phyloP scores from a whole-genome alignment of 2,113 vertebrate species.

The Eudorcas thomsonii region DNA sequence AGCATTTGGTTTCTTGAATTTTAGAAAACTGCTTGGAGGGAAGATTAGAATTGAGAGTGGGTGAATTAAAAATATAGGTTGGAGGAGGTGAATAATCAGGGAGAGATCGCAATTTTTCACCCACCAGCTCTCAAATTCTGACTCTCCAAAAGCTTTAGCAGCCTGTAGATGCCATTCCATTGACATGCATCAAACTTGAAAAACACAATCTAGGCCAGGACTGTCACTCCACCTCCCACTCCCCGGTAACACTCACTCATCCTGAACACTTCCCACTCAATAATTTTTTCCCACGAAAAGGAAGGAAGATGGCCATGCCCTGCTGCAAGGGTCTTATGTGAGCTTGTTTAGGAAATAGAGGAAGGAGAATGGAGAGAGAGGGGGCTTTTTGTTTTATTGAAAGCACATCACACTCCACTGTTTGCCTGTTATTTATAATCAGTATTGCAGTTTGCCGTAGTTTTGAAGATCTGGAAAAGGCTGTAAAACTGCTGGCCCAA shows the following conservation, averaged over 20 bases:
- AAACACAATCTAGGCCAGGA: slow-evolving; percentile 74
- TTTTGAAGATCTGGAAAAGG: slow-evolving; percentile 11
- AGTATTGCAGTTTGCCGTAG: not conserved
- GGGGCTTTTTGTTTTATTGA: not conserved
- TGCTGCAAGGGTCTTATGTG: not conserved
- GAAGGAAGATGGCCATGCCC: not conserved
- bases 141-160: slow-evolving; percentile 66
- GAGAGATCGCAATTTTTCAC: slow-evolving; percentile 67
- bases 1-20: slow-evolving; percentile 54
- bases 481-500: not conserved
- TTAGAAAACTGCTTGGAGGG: slow-evolving; percentile 60
- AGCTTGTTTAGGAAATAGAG: slow-evolving; percentile 8
- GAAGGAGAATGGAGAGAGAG: not conserved
- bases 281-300: slow-evolving; percentile 20
- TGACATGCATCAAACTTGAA: slow-evolving; percentile 71
- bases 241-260: slow-evolving; percentile 57
- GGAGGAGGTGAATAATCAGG: slow-evolving; percentile 74
- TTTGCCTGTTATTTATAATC: not conserved
- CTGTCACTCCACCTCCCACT: slow-evolving; percentile 71
- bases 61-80: slow-evolving; percentile 75
- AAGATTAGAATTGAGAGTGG: slow-evolving; percentile 71
- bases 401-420: not conserved
- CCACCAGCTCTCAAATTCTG: slow-evolving; percentile 75
- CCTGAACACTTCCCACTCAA: slow-evolving; percentile 69
- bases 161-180: slow-evolving; percentile 65